Conservation (phyloP, 2,888 invertebrate genomes). For the Hoplodrina blanda region DNA sequence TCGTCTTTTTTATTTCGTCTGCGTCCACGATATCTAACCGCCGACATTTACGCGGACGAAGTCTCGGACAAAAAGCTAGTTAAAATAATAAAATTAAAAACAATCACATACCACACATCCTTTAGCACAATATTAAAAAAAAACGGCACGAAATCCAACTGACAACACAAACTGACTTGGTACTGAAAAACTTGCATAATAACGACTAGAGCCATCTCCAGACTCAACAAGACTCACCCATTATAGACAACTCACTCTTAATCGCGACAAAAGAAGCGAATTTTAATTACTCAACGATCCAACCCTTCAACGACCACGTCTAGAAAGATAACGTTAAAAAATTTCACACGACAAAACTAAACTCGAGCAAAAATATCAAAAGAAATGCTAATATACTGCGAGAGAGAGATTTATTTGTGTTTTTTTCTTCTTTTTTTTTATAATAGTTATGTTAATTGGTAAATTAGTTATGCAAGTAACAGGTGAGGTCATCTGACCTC, state of each 20-base stretch:
- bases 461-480: slow-evolving; percentile 75
- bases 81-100: neutral
- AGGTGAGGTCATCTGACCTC: slow-evolving; percentile 83
- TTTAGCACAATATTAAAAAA: neutral
- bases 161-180: slow-evolving; percentile 1
- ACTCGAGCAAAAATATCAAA: slow-evolving; percentile 63
- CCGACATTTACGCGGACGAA: too few species aligned
- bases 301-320: slow-evolving; percentile 58
- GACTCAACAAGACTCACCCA: slow-evolving; percentile 13
- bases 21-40: too few species aligned
- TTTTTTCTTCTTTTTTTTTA: slow-evolving; percentile 45
- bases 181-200: neutral
- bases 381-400: slow-evolving; percentile 74
- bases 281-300: slow-evolving; percentile 55
- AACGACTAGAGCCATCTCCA: slow-evolving; percentile 24
- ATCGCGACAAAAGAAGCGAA: slow-evolving; percentile 61
- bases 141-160: neutral
- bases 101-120: neutral
- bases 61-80: neutral
- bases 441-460: slow-evolving; percentile 69
- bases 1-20: too few species aligned
- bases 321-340: slow-evolving; percentile 49
- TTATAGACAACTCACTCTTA: slow-evolving; percentile 27
- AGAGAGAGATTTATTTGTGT: slow-evolving; percentile 65
- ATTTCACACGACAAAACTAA: slow-evolving; percentile 57